A percentile compares a stretch with the other conserved stretches of the same genome.
phyloP scores from a whole-genome alignment of 2,113 vertebrate genomes.

The Lathamus discolor region DNA sequence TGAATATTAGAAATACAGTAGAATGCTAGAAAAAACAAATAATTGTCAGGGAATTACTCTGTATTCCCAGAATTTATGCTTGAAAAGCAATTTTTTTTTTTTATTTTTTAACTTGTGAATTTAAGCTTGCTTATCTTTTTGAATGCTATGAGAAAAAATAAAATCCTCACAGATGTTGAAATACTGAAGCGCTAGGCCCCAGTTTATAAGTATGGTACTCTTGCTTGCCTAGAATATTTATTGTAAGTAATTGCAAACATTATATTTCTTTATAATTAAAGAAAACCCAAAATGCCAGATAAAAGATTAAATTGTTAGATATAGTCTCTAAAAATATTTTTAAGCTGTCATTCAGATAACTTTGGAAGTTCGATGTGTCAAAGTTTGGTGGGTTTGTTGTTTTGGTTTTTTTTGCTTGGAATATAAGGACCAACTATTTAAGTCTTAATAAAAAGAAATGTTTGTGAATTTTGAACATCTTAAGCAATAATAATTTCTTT shows the following conservation, averaged over 20 bases:
- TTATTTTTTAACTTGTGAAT: not conserved
- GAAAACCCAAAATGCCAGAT: not conserved
- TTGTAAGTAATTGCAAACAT: not conserved
- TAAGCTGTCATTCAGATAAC: not conserved
- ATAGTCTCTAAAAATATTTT: not conserved
- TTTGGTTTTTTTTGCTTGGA: not conserved
- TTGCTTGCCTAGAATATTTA: not conserved
- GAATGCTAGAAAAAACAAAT: not conserved
- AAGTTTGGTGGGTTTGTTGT: too few relatives aligned
- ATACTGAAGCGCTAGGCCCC: not conserved
- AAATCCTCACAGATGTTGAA: not conserved
- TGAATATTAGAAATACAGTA: not conserved
- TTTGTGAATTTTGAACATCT: not conserved
- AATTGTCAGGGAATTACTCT: not conserved
- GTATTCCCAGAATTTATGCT: not conserved
- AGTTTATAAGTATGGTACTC: not conserved
- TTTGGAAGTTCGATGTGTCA: not conserved
- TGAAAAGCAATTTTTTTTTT: not conserved
- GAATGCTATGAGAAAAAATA: not conserved
- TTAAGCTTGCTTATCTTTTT: not conserved
- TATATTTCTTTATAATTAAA: not conserved
- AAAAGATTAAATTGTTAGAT: not conserved
- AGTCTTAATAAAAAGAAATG: not conserved
- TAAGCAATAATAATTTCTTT: not conserved
- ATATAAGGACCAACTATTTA: not conserved